A percentile compares a stretch with the other conserved stretches of the same genome.
Evolutionary conservation across 2,797 vertebrate species (phyloP).

Genomic region (Melanotaenia pygmaea): DNA sequence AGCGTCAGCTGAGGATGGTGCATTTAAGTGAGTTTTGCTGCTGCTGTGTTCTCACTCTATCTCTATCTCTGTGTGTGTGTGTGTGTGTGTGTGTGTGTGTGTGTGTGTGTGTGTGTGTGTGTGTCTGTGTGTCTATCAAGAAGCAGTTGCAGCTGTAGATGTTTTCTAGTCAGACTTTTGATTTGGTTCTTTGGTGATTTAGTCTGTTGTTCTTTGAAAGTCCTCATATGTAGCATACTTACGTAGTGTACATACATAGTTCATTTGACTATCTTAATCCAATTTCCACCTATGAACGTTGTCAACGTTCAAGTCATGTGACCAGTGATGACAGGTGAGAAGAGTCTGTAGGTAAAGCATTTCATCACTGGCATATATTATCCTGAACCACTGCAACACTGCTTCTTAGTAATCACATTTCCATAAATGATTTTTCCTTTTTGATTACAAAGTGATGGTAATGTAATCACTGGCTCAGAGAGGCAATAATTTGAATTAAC

Average conservation of each 20-base stretch:
- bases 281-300: neutral
- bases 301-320: no score
- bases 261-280: neutral
- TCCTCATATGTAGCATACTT: neutral
- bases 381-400: neutral
- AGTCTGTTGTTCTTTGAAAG: neutral
- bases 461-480: neutral
- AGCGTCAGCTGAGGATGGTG: constrained; percentile 17
- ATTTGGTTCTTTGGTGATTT: neutral
- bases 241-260: neutral
- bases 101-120: neutral
- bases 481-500: neutral
- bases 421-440: neutral
- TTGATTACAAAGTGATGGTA: neutral
- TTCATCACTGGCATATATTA: neutral
- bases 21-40: constrained; percentile 21
- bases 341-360: neutral
- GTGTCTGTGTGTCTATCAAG: neutral
- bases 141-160: neutral
- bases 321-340: no score
- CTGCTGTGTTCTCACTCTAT: neutral
- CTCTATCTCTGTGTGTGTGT: neutral
- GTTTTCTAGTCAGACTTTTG: neutral
- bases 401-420: neutral
- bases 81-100: neutral